These are phyloP conservation scores for Alfaro cultratus DNA, from an alignment of 2,797 vertebrate species.

Conservation along the genomic window DNA sequence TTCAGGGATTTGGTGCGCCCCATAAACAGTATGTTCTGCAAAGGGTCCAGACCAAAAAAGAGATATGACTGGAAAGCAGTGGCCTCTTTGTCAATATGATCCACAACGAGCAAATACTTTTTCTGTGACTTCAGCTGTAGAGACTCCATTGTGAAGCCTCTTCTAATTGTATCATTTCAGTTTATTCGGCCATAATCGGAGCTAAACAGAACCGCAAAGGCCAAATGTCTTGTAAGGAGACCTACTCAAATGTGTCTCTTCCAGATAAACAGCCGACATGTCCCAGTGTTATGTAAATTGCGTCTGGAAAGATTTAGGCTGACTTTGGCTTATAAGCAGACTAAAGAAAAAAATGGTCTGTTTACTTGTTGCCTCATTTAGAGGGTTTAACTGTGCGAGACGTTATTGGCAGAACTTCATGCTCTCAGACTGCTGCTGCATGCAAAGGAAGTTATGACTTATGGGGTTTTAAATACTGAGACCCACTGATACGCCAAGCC, in stretches of 20 bases:
- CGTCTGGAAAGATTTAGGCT: conserved; percentile 3
- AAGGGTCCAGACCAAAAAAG: conserved; percentile 57
- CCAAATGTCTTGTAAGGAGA: conserved; percentile 37
- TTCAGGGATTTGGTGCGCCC: conserved; percentile 39
- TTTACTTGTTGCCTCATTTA: conserved; percentile 31
- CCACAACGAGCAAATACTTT: conserved; percentile 59
- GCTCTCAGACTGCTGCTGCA: conserved; percentile 47
- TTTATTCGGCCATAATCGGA: conserved; percentile 54
- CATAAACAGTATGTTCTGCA: conserved; percentile 43
- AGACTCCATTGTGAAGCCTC: conserved; percentile 65
- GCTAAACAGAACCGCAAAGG: conserved; percentile 53
- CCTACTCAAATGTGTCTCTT: conserved; percentile 50
- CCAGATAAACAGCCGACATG: conserved; percentile 57
- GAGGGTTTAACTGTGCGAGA: conserved; percentile 45
- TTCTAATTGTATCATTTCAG: conserved; percentile 67
- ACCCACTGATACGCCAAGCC: conserved; percentile 30
- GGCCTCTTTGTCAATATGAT: conserved; percentile 44
- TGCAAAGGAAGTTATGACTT: conserved; percentile 51
- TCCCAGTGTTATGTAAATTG: conserved; percentile 25
- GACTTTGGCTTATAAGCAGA: conserved; percentile 22
- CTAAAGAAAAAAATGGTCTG: conserved; percentile 27
- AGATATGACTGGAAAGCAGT: conserved; percentile 58
- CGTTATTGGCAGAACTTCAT: conserved; percentile 48
- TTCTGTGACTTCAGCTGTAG: conserved; percentile 63
- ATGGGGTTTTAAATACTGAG: conserved; percentile 64